Percentiles rank a stretch among this genome's conserved stretches.
These are phyloP conservation scores for Amia ocellicauda DNA, from an alignment of 2,113 vertebrate species.

Conservation along the genomic window DNA sequence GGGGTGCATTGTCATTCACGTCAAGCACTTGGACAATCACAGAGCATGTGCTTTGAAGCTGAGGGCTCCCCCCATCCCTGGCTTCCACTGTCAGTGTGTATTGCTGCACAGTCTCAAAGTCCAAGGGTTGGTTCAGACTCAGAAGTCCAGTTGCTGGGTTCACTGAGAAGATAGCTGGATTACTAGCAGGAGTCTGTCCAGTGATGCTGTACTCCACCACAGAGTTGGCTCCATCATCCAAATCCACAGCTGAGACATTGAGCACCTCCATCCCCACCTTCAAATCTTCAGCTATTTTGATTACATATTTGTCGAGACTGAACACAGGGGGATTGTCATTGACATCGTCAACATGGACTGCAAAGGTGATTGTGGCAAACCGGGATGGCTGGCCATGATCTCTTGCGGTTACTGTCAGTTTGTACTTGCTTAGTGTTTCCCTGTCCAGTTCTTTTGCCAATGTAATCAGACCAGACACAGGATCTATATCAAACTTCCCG, in stretches of 20 bases:
- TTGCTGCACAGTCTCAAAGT: conserved; percentile 50
- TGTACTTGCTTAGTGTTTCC: conserved; percentile 52
- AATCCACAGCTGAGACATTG: conserved; percentile 52
- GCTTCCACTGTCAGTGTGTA: conserved; percentile 59
- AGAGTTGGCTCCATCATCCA: conserved; percentile 55
- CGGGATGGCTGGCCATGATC: conserved; percentile 61
- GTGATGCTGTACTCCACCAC: conserved; percentile 48
- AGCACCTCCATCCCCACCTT: conserved; percentile 31
- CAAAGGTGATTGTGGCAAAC: conserved; percentile 43
- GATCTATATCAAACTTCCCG: conserved; percentile 56
- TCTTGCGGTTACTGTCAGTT: conserved; percentile 58
- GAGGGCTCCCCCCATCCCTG: conserved; percentile 57
- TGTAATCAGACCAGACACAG: conserved; percentile 48
- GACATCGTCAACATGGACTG: conserved; percentile 43
- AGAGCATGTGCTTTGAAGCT: conserved; percentile 23
- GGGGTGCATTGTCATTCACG: conserved; percentile 65
- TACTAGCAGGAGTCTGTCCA: conserved; percentile 44
- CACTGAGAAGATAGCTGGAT: conserved; percentile 39
- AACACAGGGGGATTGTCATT: conserved; percentile 66
- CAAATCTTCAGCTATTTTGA: conserved; percentile 43
- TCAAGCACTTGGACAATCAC: conserved; percentile 59
- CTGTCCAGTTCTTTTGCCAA: conserved; percentile 55
- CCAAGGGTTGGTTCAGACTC: conserved; percentile 50
- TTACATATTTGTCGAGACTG: conserved; percentile 34
- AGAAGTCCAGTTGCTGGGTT: conserved; percentile 45